A percentile compares a stretch with the other conserved stretches of the same genome.
These are phyloP conservation scores for Nezara viridula DNA, from an alignment of 2,888 invertebrate genomes.

Conservation along the genomic window DNA sequence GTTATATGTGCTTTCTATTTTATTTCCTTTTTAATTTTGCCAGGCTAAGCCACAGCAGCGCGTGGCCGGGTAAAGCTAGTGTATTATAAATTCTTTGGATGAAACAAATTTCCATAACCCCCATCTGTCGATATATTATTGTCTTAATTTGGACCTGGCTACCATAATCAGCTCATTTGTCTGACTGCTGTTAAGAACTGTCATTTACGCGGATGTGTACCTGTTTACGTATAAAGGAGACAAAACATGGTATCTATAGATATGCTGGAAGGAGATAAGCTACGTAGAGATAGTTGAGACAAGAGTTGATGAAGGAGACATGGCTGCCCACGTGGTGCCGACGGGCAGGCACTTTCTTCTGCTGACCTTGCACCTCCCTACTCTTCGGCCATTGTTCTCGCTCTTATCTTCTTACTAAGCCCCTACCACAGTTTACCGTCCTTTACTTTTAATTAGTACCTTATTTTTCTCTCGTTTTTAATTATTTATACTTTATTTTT, in stretches of 20 bases:
- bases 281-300: not conserved
- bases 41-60: too few relatives aligned
- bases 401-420: not conserved
- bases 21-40: too few relatives aligned
- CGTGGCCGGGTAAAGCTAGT: too few relatives aligned
- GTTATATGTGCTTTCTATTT: too few relatives aligned
- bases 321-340: not conserved
- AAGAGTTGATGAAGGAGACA: not conserved
- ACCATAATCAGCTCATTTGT: too few relatives aligned
- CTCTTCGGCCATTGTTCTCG: not conserved
- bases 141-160: too few relatives aligned
- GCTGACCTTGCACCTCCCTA: slow-evolving; percentile 27
- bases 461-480: too few relatives aligned
- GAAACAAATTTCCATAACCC: too few relatives aligned
- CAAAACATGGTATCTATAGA: not conserved
- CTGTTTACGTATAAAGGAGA: not conserved
- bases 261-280: not conserved
- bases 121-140: too few relatives aligned
- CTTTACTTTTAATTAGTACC: not conserved
- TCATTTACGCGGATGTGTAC: not conserved
- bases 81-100: too few relatives aligned
- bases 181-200: too few relatives aligned
- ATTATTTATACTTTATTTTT: too few relatives aligned
- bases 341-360: slow-evolving; percentile 4
- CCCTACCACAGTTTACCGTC: not conserved